Evolutionary conservation across 2,888 invertebrate species (phyloP), one percentile per base, ranked within the genome.

Genomic region (Andrena bicolor): DNA sequence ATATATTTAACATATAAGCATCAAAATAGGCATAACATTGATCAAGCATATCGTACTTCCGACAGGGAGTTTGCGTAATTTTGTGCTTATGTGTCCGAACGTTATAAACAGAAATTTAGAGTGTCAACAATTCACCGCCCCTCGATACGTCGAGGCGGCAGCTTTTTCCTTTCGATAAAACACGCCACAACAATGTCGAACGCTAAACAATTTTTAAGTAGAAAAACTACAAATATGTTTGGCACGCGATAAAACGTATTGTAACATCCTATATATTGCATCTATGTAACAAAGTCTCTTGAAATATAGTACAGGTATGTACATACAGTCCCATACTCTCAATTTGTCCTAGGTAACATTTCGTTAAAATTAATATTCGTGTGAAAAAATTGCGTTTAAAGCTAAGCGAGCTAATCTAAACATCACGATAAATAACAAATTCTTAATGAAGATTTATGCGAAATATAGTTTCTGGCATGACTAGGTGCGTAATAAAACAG

Each of bases 181-280:
- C 81, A 81, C 64, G 66, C 80, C 66, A 82, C 75, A 80, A 26
- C 63, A 61, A 70, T 73, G 64, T 77, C 53, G 68, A 71, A 69
- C 32, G 51, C 64, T 71, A 76, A 79, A 75, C 78, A 72, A 60
- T 23, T 68, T 76, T 88, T 75, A 78, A 70, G 75, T 81, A 86
- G 80, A 88, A 86, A 88, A 82, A 81, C 70, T 86, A 86, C 56
- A 82, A 88, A 84, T 71, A 76, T 69, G 28, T 76, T 87, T 87
- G 82, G 79, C 86, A 88, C 81, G 51, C 76, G 30, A 61, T 63
- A 74, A 83, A 75, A 78, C 83, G 65, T 68, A 87, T 71, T 60
- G 20, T 87, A 80, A 66, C 41, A 73, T 66, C 73, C 23, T 76
- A 68, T 61, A 56, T 72, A 79, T 75, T 80, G 61, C 68, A 74